These are phyloP conservation scores for Propithecus deckenii DNA, from an alignment of 2,797 vertebrate genomes.

Conservation along the genomic window DNA sequence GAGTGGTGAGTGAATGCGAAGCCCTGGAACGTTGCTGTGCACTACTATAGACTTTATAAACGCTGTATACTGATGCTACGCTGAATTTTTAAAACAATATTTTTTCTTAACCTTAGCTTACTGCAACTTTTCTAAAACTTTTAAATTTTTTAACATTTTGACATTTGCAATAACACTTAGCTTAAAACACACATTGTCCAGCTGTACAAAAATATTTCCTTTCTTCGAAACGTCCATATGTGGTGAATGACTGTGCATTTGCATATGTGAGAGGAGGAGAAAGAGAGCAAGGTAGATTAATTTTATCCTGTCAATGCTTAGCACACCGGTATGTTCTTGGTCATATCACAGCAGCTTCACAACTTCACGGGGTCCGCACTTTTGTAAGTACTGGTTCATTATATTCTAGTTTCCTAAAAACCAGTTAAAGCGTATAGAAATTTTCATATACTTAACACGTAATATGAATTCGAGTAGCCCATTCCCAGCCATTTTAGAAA, in stretches of 20 bases:
- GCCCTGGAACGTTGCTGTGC: neutral
- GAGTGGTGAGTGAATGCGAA: neutral
- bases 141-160: neutral
- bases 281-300: neutral
- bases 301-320: neutral
- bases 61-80: neutral
- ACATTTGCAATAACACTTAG: neutral
- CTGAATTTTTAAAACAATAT: neutral
- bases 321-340: no score
- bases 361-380: neutral
- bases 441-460: neutral
- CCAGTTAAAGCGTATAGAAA: neutral
- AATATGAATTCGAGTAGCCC: neutral
- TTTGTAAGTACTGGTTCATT: neutral
- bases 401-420: neutral
- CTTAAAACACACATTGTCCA: neutral
- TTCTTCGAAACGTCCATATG: neutral
- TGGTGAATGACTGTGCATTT: neutral
- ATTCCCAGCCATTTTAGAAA: neutral
- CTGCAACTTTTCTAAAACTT: neutral
- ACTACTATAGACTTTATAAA: neutral
- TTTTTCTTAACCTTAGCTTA: neutral
- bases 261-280: neutral
- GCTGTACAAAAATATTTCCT: neutral
- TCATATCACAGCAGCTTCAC: neutral